phyloP scores from a whole-genome alignment of 1,140 invertebrate species.

The Sitobion miscanthi region DNA sequence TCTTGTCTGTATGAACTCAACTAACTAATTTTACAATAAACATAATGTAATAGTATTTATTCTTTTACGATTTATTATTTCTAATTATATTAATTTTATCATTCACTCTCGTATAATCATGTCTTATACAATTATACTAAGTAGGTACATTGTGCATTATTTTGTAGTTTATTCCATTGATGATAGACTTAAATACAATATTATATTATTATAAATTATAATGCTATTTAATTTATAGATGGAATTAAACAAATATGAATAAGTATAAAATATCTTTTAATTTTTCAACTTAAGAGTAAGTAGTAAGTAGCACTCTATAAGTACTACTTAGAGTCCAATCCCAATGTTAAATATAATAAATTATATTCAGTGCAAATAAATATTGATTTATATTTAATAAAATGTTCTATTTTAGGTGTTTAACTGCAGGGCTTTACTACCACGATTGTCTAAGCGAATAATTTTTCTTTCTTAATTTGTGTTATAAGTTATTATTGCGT shows the following conservation, averaged over 20 bases:
- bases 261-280: background rate
- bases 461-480: background rate
- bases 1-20: background rate
- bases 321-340: background rate
- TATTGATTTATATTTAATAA: background rate
- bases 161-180: background rate
- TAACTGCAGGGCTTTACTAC: too few relatives aligned
- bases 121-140: background rate
- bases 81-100: background rate
- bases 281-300: background rate
- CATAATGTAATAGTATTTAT: slow-evolving; percentile 7
- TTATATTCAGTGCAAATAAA: background rate
- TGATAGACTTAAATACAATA: background rate
- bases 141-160: background rate
- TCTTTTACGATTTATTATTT: slow-evolving; percentile 4
- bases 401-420: background rate
- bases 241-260: background rate
- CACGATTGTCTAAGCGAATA: background rate
- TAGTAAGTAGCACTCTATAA: too few relatives aligned
- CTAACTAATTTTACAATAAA: background rate
- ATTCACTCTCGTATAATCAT: background rate
- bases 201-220: background rate
- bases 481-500: background rate
- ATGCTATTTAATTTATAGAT: background rate
- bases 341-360: background rate